phyloP scores from a whole-genome alignment of 2,113 vertebrate species.

The Paradoxurus hermaphroditus region DNA sequence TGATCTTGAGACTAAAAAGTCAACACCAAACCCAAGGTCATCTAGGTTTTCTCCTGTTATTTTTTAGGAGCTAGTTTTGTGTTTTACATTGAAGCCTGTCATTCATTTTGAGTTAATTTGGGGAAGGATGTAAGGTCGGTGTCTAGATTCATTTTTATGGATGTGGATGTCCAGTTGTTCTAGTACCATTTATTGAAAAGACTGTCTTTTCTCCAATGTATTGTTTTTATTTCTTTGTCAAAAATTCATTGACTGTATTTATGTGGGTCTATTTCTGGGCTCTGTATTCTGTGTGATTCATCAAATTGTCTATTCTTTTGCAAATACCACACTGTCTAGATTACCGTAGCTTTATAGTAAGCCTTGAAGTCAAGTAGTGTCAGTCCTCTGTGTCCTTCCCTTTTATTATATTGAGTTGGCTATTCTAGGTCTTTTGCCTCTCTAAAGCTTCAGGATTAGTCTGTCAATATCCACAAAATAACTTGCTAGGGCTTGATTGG shows the following conservation, averaged over 20 bases:
- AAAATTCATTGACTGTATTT: neutral
- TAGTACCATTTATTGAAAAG: neutral
- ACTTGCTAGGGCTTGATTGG: neutral
- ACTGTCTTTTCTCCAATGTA: neutral
- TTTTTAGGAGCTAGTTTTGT: neutral
- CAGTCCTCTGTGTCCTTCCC: neutral
- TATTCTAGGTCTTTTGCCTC: neutral
- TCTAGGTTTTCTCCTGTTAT: neutral
- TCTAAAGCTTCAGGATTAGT: neutral
- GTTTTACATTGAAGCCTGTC: neutral
- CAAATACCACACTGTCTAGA: neutral
- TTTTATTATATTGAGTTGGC: neutral
- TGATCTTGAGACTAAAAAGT: neutral
- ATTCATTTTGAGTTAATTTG: neutral
- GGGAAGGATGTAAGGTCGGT: neutral
- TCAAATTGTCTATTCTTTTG: neutral
- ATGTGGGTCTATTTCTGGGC: neutral
- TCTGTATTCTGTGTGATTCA: neutral
- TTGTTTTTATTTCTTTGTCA: neutral
- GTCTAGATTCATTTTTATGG: neutral
- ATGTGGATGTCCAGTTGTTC: neutral
- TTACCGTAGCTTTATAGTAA: neutral
- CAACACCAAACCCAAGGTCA: neutral
- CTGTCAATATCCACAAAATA: neutral
- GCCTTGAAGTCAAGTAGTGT: neutral